Percentiles rank a stretch among this genome's conserved stretches.
These are phyloP conservation scores for Homarus americanus DNA, from an alignment of 1,140 invertebrate genomes.

Conservation along the genomic window DNA sequence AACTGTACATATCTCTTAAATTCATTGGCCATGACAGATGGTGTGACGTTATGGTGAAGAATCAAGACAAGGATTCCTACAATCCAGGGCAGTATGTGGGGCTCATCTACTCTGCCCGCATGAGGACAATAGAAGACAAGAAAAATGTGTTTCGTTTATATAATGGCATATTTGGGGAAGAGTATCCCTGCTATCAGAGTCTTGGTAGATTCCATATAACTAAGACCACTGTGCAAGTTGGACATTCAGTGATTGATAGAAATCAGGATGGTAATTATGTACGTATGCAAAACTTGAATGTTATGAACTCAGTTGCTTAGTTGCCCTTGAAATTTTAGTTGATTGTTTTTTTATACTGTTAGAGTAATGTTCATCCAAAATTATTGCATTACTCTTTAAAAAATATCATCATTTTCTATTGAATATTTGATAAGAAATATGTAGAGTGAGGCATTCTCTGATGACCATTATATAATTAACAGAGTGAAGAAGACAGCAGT, in stretches of 20 bases:
- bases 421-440: neutral
- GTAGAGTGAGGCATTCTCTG: too few species aligned
- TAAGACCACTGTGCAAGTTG: conserved; percentile 40
- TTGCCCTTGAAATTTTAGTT: too few species aligned
- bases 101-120: conserved; percentile 89
- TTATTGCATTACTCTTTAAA: too few species aligned
- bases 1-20: too few species aligned
- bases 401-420: neutral
- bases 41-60: conserved; percentile 58
- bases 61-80: conserved; percentile 65
- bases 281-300: too few species aligned
- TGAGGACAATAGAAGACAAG: conserved; percentile 87
- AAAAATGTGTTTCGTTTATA: conserved; percentile 82
- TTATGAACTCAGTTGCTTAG: neutral
- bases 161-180: conserved; percentile 80
- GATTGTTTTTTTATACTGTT: too few species aligned
- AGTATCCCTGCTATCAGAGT: conserved; percentile 57
- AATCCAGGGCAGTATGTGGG: conserved; percentile 85
- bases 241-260: conserved; percentile 45
- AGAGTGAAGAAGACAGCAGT: conserved; percentile 54
- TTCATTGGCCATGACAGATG: conserved; percentile 20
- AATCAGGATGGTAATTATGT: conserved; percentile 37
- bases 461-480: neutral
- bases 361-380: too few species aligned
- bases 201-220: conserved; percentile 54